Evolutionary conservation across 1,140 invertebrate genomes (phyloP).

Genomic region (Diachasmimorpha longicaudata): DNA sequence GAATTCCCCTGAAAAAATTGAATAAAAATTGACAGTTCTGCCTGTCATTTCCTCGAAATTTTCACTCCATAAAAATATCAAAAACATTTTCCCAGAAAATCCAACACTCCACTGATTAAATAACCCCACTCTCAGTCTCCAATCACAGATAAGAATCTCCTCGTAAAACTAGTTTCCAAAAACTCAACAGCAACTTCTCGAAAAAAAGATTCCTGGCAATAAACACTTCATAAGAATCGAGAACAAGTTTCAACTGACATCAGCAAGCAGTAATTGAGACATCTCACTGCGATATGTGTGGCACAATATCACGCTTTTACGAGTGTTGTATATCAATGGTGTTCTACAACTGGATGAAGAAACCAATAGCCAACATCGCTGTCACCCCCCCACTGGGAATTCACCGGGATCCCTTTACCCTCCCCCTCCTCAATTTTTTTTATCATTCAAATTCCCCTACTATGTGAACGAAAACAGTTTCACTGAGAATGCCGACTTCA

Average conservation of each 20-base stretch:
- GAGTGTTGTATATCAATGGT: constrained; percentile 7
- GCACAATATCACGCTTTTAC: not conserved
- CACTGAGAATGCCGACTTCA: not conserved
- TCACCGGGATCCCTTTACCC: not conserved
- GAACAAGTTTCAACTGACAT: not conserved
- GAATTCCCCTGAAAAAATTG: no score
- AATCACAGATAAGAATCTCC: no score
- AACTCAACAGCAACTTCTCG: no score
- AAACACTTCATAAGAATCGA: no score
- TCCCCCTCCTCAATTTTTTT: not conserved
- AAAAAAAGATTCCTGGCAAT: no score
- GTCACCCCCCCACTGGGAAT: not conserved
- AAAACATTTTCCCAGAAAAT: no score
- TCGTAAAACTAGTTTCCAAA: no score
- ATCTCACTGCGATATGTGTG: not conserved
- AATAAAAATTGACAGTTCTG: no score
- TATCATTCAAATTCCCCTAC: not conserved
- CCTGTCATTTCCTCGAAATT: no score
- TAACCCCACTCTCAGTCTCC: no score
- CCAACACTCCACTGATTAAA: no score
- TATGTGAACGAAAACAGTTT: not conserved
- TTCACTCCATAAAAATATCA: no score
- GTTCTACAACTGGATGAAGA: not conserved
- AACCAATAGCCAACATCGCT: not conserved
- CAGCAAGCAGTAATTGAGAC: not conserved